Evolutionary conservation across 1,140 invertebrate genomes (phyloP).

Genomic region (Drosophila sechellia): DNA sequence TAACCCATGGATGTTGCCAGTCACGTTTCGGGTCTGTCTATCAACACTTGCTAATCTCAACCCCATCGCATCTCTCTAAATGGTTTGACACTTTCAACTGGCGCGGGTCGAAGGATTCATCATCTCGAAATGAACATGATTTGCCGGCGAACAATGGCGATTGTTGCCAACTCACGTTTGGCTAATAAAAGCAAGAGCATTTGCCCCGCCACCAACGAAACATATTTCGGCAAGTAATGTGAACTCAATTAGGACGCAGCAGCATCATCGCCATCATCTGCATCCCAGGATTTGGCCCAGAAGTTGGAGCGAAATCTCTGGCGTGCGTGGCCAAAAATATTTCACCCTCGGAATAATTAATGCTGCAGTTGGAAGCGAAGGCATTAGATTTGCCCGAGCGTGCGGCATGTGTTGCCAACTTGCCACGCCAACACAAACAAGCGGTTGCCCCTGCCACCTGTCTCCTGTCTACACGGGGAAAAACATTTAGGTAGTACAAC

Average conservation of each 20-base stretch:
- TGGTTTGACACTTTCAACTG: slow-evolving; percentile 50
- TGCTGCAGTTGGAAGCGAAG: slow-evolving; percentile 36
- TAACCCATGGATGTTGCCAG: slow-evolving; percentile 39
- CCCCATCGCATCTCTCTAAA: slow-evolving; percentile 51
- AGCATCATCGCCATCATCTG: slow-evolving; percentile 15
- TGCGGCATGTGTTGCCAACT: slow-evolving; percentile 47
- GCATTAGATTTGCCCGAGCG: slow-evolving; percentile 37
- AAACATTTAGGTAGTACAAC: not conserved
- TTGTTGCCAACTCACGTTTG: slow-evolving; percentile 77
- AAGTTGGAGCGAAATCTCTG: slow-evolving; percentile 29
- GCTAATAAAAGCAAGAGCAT: slow-evolving; percentile 72
- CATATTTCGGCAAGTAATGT: slow-evolving; percentile 79
- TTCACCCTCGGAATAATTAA: slow-evolving; percentile 34
- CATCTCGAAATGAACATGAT: slow-evolving; percentile 33
- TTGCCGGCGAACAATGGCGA: slow-evolving; percentile 31
- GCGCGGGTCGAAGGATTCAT: slow-evolving; percentile 39
- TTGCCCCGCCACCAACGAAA: slow-evolving; percentile 39
- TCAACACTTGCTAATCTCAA: slow-evolving; percentile 54
- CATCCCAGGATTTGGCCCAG: slow-evolving; percentile 1
- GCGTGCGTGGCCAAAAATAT: slow-evolving; percentile 35
- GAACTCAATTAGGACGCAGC: slow-evolving; percentile 70
- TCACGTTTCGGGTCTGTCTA: slow-evolving; percentile 45
- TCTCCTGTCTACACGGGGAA: slow-evolving; percentile 4
- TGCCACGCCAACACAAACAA: slow-evolving; percentile 36
- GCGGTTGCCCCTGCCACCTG: not conserved